These are phyloP conservation scores for Gouania willdenowi DNA, from an alignment of 2,797 vertebrate species.

Conservation along the genomic window DNA sequence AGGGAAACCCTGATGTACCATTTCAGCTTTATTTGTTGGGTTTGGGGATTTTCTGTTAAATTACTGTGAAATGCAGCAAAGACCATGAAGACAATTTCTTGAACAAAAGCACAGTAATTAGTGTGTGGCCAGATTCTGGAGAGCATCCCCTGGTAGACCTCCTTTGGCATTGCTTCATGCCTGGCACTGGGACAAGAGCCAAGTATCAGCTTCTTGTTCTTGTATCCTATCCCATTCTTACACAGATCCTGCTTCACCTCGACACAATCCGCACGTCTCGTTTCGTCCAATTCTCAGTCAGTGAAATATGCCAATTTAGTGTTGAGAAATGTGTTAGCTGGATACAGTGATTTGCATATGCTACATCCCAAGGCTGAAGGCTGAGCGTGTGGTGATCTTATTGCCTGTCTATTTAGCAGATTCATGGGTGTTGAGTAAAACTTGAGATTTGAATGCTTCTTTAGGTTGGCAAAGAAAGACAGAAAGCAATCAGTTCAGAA, in stretches of 20 bases:
- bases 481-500: too few relatives aligned
- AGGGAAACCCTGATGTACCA: conserved; percentile 53
- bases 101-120: conserved; percentile 75
- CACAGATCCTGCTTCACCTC: conserved; percentile 33
- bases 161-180: conserved; percentile 23
- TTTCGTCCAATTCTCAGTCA: conserved; percentile 28
- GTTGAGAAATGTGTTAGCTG: conserved; percentile 21
- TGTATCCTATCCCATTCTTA: conserved; percentile 24
- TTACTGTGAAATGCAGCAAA: conserved; percentile 72
- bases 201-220: conserved; percentile 34
- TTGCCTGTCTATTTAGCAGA: too few relatives aligned
- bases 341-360: conserved; percentile 30
- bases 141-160: conserved; percentile 52
- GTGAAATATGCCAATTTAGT: conserved; percentile 29
- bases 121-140: conserved; percentile 60
- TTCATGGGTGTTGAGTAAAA: too few relatives aligned
- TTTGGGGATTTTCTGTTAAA: conserved; percentile 73
- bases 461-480: too few relatives aligned
- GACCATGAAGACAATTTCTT: conserved; percentile 73
- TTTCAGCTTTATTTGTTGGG: conserved; percentile 71
- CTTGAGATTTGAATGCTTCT: too few relatives aligned
- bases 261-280: conserved; percentile 8
- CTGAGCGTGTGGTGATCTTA: conserved; percentile 4
- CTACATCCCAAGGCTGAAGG: conserved; percentile 5
- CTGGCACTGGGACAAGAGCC: conserved; percentile 29